phyloP scores from a whole-genome alignment of 2,113 vertebrate genomes.

The Pluvialis apricaria region DNA sequence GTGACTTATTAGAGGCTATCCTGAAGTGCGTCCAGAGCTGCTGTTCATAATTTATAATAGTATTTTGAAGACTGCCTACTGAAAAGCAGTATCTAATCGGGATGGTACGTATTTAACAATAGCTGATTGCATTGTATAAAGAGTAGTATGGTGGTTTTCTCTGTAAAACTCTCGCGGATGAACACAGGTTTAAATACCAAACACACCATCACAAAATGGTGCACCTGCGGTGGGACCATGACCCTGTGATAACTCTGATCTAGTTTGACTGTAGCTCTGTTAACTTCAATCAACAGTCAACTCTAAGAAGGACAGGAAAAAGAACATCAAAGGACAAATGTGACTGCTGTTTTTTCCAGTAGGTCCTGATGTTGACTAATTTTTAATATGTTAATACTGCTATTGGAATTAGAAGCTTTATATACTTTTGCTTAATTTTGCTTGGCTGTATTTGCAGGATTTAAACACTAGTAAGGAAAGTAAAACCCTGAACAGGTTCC shows the following conservation, averaged over 20 bases:
- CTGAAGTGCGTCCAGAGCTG: conserved; percentile 6
- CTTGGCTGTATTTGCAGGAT: neutral
- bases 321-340: neutral
- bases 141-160: neutral
- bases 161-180: fast-evolving
- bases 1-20: conserved; percentile 9
- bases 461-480: neutral
- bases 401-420: neutral
- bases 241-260: neutral
- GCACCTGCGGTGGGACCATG: neutral
- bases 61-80: neutral
- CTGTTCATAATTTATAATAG: neutral
- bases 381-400: neutral
- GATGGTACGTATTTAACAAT: neutral
- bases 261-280: neutral
- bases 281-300: conserved; percentile 2
- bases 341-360: neutral
- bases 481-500: neutral
- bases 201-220: neutral
- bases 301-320: neutral
- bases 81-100: neutral
- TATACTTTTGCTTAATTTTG: neutral
- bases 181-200: neutral
- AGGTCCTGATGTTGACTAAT: neutral
- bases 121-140: neutral